Evolutionary conservation across 2,888 invertebrate species (phyloP), one percentile per base, ranked within the genome.

Genomic region (Lochmaea capreae): DNA sequence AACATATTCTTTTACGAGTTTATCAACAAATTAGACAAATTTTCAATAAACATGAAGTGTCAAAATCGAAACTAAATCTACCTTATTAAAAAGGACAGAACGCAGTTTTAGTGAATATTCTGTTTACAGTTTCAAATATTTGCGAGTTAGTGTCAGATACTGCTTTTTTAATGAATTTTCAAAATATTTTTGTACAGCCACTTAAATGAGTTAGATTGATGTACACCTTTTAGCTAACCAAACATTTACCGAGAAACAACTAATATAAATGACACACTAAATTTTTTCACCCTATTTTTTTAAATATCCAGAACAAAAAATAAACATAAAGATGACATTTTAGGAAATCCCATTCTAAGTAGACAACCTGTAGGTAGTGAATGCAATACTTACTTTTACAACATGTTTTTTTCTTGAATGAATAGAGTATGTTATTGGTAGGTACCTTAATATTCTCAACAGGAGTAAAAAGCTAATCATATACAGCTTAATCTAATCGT

Each of bases 361-460:
- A 33, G 33, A 33, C 33, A 33, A 33, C 33, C 33, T 8, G 33
- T 33, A 8, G 33, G 8, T 33, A 33, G 8, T 46, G 3, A 8
- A 18, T n/a, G n/a, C 14, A 4, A 54, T 54, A 4, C 12, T 26
- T 11, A 3, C 18, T 26, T 58, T 12, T 9, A 10, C 2, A 26
- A 18, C 33, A 8, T 12, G 26, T 22, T 12, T 11, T 58, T 18
- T 26, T 33, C 26, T 59, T 33, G 33, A 59, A 59, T 59, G 42
- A 62, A 62, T 61, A 14, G 61, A 52, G 16, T 67, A 67, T 74
- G 63, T 74, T 65, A 67, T 77, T 74, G 66, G 52, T 77, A 77
- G 77, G 77, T 76, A 71, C 76, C 33, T 62, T 76, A 71, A 74
- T 73, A 62, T 71, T 76, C 72, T 68, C 76, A 63, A 66, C 74